Evolutionary conservation across 2,888 invertebrate genomes (phyloP).

Genomic region (Macrosiphum euphorbiae): DNA sequence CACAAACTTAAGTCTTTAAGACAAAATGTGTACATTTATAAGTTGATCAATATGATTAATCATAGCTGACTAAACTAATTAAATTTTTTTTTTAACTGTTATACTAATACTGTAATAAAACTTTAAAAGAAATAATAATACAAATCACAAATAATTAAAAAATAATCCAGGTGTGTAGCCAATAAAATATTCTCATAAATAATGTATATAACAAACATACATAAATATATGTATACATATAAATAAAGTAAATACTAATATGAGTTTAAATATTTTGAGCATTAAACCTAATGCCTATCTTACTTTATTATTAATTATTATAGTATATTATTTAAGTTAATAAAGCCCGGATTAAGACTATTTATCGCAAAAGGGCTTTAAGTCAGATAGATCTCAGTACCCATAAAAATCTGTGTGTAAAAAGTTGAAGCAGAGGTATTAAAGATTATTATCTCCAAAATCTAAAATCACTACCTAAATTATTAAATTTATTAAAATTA

Average conservation of each 20-base stretch:
- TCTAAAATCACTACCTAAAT: neutral
- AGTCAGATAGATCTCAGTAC: neutral
- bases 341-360: conserved; percentile 10
- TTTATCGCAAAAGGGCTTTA: neutral
- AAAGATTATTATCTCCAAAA: neutral
- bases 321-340: neutral
- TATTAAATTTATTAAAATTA: neutral
- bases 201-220: conserved; percentile 46
- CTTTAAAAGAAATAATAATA: conserved; percentile 20
- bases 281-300: neutral
- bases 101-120: neutral
- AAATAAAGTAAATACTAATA: neutral
- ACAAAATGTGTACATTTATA: neutral
- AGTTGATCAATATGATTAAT: neutral
- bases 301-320: conserved; percentile 14
- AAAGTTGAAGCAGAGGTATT: neutral
- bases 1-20: neutral
- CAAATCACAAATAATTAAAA: neutral
- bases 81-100: neutral
- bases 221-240: conserved; percentile 27
- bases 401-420: neutral
- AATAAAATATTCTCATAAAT: conserved; percentile 63
- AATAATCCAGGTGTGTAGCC: conserved; percentile 26
- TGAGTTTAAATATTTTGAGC: conserved; percentile 30
- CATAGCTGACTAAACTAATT: neutral